Base-by-base conservation (phyloP, 2,888 invertebrate genomes). In the Latrodectus elegans region DNA sequence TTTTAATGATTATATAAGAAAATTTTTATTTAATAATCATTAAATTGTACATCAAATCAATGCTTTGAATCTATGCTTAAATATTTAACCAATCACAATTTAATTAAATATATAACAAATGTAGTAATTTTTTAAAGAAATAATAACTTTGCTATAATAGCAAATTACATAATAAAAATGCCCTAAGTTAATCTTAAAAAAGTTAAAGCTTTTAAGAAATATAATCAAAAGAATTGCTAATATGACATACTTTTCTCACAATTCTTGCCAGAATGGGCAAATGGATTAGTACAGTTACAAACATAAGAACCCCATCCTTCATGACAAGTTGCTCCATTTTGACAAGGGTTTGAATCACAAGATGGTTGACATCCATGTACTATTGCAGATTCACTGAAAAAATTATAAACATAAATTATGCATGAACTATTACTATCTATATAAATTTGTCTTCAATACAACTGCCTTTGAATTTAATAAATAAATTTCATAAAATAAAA, bases 311-410 rank as follows among this genome's bases (percentile, higher is more conserved):
- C 97, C 97, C 97, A 98, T 0, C 96, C 93, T 92, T 98, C 92
- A 38, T 91, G 89, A 90, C 93, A 98, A 89, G 95, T 95, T 0
- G 97, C 98, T 72, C 95, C 96, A 92, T 98, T 97, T 92, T 96
- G 95, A 92, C 98, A 98, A 11, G 97, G 97, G 92, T 97, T 97
- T 0, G 97, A 97, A 90, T 97, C 96, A 92, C 98, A 98, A 0
- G 97, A 97, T 0, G 97, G 97, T 91, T 96, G 96, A 92, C 98
- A 98, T 92, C 97, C 97, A 92, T 96, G 96, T 88, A 97, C 96
- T 89, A 98, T 97, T 92, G 97, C 97, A 75, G 96, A 96, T 80
- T 97, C 89, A 80, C 90, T 90, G 17, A 11, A 84, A 73, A 74
- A 17, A 60, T 49, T 14, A 75, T 38, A 38, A 38, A 6, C 38